Evolutionary conservation across 2,113 vertebrate species (phyloP).

Genomic region (Anthoscopus minutus): DNA sequence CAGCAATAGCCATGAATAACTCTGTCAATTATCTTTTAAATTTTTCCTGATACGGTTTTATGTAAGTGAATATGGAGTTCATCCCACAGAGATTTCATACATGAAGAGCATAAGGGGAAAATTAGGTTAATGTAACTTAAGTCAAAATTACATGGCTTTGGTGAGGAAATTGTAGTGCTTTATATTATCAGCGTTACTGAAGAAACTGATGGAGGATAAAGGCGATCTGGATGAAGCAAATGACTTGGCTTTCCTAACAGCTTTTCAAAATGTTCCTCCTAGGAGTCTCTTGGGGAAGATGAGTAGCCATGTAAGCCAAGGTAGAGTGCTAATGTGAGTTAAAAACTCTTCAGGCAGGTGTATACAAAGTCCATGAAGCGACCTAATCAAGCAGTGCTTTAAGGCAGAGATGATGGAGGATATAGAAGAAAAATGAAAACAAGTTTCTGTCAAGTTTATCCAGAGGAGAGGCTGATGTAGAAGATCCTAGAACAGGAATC

Average conservation of each 20-base stretch:
- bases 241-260: not conserved
- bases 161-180: not conserved
- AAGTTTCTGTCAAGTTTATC: not conserved
- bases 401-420: not conserved
- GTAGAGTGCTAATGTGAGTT: not conserved
- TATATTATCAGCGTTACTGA: not conserved
- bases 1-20: conserved; percentile 19
- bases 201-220: conserved; percentile 21
- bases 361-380: not conserved
- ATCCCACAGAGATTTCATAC: not conserved
- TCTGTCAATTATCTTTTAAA: not conserved
- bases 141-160: conserved; percentile 3
- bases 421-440: not conserved
- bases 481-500: not conserved
- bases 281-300: not conserved
- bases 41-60: conserved; percentile 11
- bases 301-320: not conserved
- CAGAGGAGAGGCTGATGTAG: not conserved
- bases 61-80: not conserved
- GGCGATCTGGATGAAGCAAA: not conserved
- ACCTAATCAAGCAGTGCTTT: not conserved
- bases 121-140: conserved; percentile 11
- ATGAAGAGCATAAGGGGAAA: not conserved
- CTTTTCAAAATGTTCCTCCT: not conserved
- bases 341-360: not conserved